A percentile compares a stretch with the other conserved stretches of the same genome.
These are phyloP conservation scores for Nasonia vitripennis DNA, from an alignment of 1,140 invertebrate species.

Conservation along the genomic window DNA sequence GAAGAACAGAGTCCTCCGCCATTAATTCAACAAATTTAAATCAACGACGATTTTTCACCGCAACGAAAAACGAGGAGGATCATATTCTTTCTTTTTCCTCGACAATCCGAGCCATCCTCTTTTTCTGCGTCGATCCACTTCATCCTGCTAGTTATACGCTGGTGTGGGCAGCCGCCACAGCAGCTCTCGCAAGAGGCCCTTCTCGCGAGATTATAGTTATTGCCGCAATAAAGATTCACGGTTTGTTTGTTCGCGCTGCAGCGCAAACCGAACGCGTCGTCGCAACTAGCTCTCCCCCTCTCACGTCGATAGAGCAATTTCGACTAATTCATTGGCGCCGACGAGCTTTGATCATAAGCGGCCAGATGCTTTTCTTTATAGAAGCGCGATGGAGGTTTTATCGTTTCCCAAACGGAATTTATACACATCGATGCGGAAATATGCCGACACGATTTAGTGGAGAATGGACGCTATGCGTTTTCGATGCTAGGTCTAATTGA, in stretches of 20 bases:
- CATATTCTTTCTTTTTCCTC: background rate
- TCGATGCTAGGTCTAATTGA: constrained; percentile 13
- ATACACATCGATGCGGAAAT: background rate
- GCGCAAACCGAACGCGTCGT: background rate
- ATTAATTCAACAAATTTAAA: no score
- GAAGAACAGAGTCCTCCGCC: no score
- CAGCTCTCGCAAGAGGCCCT: background rate
- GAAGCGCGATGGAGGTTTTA: background rate
- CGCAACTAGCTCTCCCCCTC: no score
- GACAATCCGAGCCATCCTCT: background rate
- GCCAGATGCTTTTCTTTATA: background rate
- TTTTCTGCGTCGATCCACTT: background rate
- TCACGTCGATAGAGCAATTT: background rate
- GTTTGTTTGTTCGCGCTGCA: constrained; percentile 58
- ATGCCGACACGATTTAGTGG: background rate
- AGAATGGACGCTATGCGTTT: background rate
- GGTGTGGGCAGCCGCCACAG: background rate
- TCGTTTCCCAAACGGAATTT: constrained; percentile 1
- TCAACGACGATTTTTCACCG: background rate
- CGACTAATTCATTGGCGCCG: background rate
- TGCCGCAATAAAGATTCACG: constrained; percentile 65
- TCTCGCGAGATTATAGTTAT: constrained; percentile 64
- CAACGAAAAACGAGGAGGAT: background rate
- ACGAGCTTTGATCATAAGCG: background rate
- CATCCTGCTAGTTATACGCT: background rate